Percentiles rank a stretch among this genome's conserved stretches.
These are phyloP conservation scores for Trichonephila clavipes DNA, from an alignment of 1,140 invertebrate genomes.

Conservation along the genomic window DNA sequence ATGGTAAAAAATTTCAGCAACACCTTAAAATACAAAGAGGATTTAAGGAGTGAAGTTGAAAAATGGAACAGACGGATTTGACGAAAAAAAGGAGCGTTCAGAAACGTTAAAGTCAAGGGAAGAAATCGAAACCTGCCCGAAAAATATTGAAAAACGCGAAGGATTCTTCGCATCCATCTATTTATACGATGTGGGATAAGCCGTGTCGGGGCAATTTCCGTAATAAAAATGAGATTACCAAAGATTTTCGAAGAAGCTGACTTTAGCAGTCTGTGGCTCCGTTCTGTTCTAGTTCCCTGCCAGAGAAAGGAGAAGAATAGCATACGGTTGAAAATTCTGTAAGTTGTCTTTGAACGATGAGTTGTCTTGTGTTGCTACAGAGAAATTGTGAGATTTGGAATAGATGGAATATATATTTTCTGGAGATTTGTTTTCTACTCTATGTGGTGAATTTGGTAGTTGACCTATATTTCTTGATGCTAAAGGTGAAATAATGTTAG, in stretches of 20 bases:
- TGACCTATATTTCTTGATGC: too few relatives aligned
- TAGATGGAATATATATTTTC: background rate
- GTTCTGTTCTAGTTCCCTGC: background rate
- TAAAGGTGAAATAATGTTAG: too few relatives aligned
- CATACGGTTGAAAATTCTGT: background rate
- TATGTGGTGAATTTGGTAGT: too few relatives aligned
- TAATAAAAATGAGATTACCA: constrained; percentile 69
- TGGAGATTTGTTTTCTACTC: background rate
- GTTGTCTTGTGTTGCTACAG: background rate
- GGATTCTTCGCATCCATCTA: constrained; percentile 33
- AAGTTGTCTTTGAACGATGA: constrained; percentile 30
- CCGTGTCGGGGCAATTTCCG: constrained; percentile 50
- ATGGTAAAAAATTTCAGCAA: constrained; percentile 55
- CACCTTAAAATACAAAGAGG: constrained; percentile 48
- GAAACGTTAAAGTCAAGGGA: constrained; percentile 16
- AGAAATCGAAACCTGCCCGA: constrained; percentile 10
- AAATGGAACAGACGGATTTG: constrained; percentile 61
- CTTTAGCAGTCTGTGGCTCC: constrained; percentile 44
- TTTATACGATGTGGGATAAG: constrained; percentile 20
- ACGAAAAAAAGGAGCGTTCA: background rate
- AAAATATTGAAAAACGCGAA: constrained; percentile 53
- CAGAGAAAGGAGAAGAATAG: background rate
- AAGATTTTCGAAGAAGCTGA: constrained; percentile 57
- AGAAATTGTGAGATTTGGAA: background rate
- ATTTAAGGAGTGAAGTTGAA: constrained; percentile 41